These are phyloP conservation scores for Pseudoips prasinana DNA, from an alignment of 2,888 invertebrate species.

Conservation along the genomic window DNA sequence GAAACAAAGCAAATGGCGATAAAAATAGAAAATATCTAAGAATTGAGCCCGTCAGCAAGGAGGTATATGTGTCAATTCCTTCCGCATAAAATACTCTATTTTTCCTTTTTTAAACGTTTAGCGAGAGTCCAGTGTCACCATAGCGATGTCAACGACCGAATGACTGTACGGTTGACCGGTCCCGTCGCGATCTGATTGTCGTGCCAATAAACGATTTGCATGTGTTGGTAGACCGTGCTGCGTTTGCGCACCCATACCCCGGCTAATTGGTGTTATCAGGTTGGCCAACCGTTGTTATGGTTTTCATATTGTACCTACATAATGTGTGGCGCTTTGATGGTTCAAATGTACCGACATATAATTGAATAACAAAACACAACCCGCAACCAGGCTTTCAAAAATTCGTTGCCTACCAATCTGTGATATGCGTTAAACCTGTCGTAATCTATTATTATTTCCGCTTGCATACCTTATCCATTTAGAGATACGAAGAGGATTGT, in stretches of 20 bases:
- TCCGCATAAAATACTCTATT: no score
- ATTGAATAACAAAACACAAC: no score
- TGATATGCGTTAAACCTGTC: no score
- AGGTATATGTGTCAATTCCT: no score
- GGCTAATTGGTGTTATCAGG: constrained; percentile 57
- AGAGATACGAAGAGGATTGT: constrained; percentile 39
- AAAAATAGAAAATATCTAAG: no score
- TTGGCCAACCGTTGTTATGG: constrained; percentile 39
- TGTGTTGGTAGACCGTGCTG: constrained; percentile 57
- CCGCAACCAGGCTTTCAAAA: no score
- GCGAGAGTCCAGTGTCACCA: constrained; percentile 38
- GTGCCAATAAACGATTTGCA: constrained; percentile 75
- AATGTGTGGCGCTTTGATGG: constrained; percentile 1
- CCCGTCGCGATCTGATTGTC: constrained; percentile 77
- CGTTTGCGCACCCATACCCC: constrained; percentile 61
- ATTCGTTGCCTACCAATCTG: no score
- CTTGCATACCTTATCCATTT: constrained; percentile 18
- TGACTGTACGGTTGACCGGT: constrained; percentile 67
- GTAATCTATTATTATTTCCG: no score
- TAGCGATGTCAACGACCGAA: constrained; percentile 63
- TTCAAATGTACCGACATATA: no score
- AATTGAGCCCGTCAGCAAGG: no score
- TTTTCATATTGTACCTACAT: constrained; percentile 16
- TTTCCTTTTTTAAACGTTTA: no score
- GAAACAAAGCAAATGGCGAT: no score